Base-by-base conservation (phyloP, 2,888 invertebrate genomes). In the Andrena chrysosceles region DNA sequence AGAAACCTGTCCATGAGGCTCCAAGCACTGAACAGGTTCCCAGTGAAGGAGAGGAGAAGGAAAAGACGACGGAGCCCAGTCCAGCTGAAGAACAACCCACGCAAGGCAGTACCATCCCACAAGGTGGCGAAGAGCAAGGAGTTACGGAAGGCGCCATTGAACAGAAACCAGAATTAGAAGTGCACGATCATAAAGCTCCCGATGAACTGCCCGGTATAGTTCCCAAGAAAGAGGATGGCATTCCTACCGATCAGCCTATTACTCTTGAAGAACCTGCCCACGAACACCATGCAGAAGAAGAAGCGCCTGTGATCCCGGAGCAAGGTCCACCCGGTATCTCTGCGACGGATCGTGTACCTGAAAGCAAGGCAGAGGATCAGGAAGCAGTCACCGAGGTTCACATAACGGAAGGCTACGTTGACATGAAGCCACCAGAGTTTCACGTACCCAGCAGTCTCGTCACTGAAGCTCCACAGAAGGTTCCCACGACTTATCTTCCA, bases 311-410 rank as follows among this genome's bases (percentile, higher is more conserved):
- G 64, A 81, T 90, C 54, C 89, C 89, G 7, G 79, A 79, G 33
- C 86, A 89, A 81, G 89, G 90, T n/a, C 89, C 92, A 29, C 77
- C 90, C n/a, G 90, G 90, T 16, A 92, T 93, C 70, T 88, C 89
- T 4, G 85, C 90, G 52, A 85, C 90, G 6, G 90, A 90, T 16
- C 86, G 89, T 62, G 87, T 89, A 48, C 91, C 92, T 10, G 93
- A 89, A 63, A 89, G 89, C 26, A 93, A 92, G 68, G 90, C 91
- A 8, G 93, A 93, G 75, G 93, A 93, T 49, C 89, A 89, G 26
- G 91, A 90, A 68, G 84, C 91, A 0, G 87, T 91, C 0, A 67
- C 88, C 0, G 87, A 86, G 3, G 48, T 86, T 33, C 88, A 89
- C 23, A 78, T 91, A 7, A 91, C 91, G 0, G 88, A 91, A 81